A percentile compares a stretch with the other conserved stretches of the same genome.
These are phyloP conservation scores for Erpornis zantholeuca DNA, from an alignment of 2,113 vertebrate genomes.

Conservation along the genomic window DNA sequence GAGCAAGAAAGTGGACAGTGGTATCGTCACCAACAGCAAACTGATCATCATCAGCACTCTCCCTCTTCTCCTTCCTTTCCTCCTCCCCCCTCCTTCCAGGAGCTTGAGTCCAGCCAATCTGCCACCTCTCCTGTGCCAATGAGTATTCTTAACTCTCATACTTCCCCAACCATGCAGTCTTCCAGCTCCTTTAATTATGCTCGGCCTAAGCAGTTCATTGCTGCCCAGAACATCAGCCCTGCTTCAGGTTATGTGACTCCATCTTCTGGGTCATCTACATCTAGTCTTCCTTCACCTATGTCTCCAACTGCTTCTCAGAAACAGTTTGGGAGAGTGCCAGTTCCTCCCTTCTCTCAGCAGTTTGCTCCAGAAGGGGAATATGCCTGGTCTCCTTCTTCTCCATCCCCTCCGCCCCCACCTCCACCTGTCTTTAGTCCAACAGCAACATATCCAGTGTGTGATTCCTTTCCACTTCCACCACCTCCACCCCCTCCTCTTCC, in stretches of 20 bases:
- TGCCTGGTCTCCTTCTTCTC: slow-evolving; percentile 83
- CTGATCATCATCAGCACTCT: slow-evolving; percentile 56
- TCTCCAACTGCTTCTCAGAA: slow-evolving; percentile 85
- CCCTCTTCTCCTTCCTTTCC: slow-evolving; percentile 86
- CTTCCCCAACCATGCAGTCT: slow-evolving; percentile 86
- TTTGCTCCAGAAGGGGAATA: slow-evolving; percentile 77
- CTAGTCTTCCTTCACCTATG: slow-evolving; percentile 87
- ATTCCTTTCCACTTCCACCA: slow-evolving; percentile 80
- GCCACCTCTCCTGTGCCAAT: slow-evolving; percentile 69
- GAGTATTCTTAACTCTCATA: slow-evolving; percentile 77
- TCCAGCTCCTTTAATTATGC: slow-evolving; percentile 95
- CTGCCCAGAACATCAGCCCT: slow-evolving; percentile 86
- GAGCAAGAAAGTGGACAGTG: slow-evolving; percentile 85
- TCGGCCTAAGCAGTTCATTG: slow-evolving; percentile 98
- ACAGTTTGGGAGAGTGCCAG: slow-evolving; percentile 75
- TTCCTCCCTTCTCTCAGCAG: slow-evolving; percentile 75
- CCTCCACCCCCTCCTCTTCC: slow-evolving; percentile 81
- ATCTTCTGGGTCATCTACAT: slow-evolving; percentile 87
- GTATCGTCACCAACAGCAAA: slow-evolving; percentile 67
- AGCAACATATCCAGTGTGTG: slow-evolving; percentile 43
- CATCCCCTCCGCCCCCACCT: slow-evolving; percentile 90
- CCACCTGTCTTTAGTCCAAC: slow-evolving; percentile 87
- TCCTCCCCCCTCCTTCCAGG: slow-evolving; percentile 89
- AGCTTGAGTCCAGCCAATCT: slow-evolving; percentile 79
- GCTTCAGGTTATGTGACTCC: slow-evolving; percentile 81